Evolutionary conservation across 2,113 vertebrate genomes (phyloP).

Genomic region (Prunella himalayana): DNA sequence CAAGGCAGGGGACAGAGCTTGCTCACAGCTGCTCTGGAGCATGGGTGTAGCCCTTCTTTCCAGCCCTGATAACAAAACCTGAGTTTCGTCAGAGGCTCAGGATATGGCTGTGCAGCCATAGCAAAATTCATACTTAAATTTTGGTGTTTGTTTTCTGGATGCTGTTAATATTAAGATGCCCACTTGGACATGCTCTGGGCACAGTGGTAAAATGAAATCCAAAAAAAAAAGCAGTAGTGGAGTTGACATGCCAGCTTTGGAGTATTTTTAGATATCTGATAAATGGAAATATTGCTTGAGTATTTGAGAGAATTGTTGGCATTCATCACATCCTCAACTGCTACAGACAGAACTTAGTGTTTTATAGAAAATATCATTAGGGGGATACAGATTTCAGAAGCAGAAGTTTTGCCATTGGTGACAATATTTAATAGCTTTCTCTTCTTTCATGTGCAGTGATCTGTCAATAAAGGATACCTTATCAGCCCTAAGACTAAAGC

Average conservation of each 20-base stretch:
- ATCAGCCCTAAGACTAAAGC: neutral
- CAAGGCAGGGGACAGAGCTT: neutral
- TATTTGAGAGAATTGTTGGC: neutral
- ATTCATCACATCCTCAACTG: neutral
- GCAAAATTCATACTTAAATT: neutral
- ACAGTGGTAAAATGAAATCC: neutral
- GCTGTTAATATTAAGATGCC: neutral
- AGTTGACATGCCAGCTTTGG: neutral
- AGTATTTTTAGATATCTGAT: neutral
- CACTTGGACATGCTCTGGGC: neutral
- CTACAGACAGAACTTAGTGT: neutral
- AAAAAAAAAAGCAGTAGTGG: neutral
- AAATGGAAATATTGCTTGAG: neutral
- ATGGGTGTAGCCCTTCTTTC: neutral
- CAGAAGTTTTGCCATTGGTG: neutral
- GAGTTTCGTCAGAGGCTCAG: neutral
- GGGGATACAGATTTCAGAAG: neutral
- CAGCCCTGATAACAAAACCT: neutral
- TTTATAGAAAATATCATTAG: neutral
- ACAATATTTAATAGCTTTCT: neutral
- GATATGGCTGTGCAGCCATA: neutral
- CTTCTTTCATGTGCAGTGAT: neutral
- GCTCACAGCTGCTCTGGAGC: neutral
- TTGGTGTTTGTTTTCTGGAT: neutral
- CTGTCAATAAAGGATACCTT: neutral